phyloP scores from a whole-genome alignment of 2,113 vertebrate genomes.

The Neofelis nebulosa region DNA sequence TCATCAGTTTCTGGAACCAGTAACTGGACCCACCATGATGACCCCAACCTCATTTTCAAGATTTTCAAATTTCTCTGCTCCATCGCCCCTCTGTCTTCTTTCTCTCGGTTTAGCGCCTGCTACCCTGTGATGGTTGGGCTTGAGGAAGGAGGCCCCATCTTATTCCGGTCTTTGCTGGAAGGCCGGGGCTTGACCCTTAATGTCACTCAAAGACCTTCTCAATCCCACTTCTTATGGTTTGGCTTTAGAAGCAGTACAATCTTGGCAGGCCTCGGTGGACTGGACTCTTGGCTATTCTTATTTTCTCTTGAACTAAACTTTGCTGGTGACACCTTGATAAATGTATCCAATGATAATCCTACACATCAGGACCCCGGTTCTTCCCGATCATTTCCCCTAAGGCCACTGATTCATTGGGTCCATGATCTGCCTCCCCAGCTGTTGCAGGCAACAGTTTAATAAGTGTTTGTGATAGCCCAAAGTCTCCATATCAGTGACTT shows the following conservation, averaged over 20 bases:
- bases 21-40: background rate
- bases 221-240: background rate
- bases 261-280: background rate
- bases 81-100: background rate
- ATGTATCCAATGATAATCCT: background rate
- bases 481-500: background rate
- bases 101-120: accelerated
- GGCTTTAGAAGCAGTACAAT: background rate
- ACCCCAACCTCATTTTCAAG: background rate
- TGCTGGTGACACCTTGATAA: background rate
- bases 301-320: background rate
- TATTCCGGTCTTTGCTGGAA: background rate
- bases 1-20: background rate
- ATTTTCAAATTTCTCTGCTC: background rate
- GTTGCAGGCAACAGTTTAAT: background rate
- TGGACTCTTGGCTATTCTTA: background rate
- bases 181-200: accelerated
- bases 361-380: background rate
- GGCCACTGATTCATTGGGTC: background rate
- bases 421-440: accelerated
- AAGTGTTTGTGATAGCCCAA: no score
- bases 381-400: background rate
- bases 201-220: background rate
- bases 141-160: background rate
- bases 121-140: background rate